Evolutionary conservation across 2,797 vertebrate species (phyloP).

Genomic region (Tadarida brasiliensis): DNA sequence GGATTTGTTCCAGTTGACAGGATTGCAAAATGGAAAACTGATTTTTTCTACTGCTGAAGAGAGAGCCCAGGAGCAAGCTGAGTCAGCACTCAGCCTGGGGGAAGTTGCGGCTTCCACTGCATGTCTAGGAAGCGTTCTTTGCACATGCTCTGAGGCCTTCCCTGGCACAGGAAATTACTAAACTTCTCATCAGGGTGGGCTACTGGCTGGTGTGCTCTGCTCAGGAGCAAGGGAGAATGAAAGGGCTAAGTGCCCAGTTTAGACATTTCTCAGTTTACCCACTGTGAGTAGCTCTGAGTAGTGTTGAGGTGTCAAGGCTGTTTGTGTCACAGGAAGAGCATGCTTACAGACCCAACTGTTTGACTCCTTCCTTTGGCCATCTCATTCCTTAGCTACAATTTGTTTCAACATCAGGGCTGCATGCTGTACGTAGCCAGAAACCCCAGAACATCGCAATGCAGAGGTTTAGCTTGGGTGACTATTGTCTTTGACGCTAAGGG

Average conservation of each 20-base stretch:
- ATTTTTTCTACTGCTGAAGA: neutral
- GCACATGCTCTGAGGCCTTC: neutral
- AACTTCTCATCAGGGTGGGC: neutral
- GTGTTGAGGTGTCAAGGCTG: neutral
- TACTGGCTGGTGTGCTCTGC: neutral
- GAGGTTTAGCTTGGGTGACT: neutral
- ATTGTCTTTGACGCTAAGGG: neutral
- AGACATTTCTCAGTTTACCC: neutral
- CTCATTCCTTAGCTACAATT: neutral
- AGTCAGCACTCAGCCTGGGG: neutral
- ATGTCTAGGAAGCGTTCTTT: neutral
- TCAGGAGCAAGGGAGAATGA: neutral
- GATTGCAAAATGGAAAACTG: neutral
- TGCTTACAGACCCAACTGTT: neutral
- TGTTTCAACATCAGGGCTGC: neutral
- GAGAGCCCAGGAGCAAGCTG: neutral
- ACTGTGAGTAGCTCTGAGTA: neutral
- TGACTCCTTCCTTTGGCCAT: neutral
- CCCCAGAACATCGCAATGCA: neutral
- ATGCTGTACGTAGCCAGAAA: neutral
- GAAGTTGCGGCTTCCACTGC: neutral
- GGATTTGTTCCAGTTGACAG: constrained; percentile 31
- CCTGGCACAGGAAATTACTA: neutral
- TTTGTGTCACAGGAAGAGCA: neutral
- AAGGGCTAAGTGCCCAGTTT: neutral